phyloP scores from a whole-genome alignment of 2,113 vertebrate genomes.

The Tapirus terrestris region DNA sequence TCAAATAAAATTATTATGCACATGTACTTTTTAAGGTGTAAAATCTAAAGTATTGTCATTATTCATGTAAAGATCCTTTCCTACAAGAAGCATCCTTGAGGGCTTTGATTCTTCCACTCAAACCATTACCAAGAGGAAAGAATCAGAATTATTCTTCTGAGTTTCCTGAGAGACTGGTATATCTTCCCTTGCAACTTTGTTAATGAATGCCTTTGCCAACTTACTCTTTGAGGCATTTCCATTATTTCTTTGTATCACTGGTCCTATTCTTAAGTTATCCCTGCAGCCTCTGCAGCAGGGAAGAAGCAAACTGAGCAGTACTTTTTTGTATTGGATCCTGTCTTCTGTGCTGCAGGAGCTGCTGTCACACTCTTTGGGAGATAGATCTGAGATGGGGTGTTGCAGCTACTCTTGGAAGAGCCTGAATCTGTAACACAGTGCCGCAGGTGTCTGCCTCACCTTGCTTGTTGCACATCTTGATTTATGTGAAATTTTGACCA shows the following conservation, averaged over 20 bases:
- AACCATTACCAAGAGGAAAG: not conserved
- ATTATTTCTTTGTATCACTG: not conserved
- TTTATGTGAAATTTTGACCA: not conserved
- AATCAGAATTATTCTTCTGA: not conserved
- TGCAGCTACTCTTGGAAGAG: not conserved
- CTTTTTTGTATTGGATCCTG: not conserved
- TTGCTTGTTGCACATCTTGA: not conserved
- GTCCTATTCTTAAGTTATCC: not conserved
- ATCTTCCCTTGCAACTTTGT: not conserved
- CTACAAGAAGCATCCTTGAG: not conserved
- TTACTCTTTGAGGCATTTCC: not conserved
- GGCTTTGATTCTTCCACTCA: slow-evolving; percentile 1
- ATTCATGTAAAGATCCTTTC: not conserved
- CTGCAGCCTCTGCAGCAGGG: not conserved
- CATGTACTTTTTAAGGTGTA: not conserved
- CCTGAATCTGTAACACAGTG: not conserved
- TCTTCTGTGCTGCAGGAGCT: not conserved
- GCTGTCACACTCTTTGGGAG: not conserved
- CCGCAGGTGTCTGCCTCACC: not conserved
- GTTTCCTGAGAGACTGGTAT: not conserved
- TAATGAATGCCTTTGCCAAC: not conserved
- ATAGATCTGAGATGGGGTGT: not conserved
- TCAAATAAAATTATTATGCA: not conserved
- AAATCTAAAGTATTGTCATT: not conserved
- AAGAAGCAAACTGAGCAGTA: not conserved